Percentiles rank a stretch among this genome's conserved stretches.
These are phyloP conservation scores for Uloborus plumipes DNA, from an alignment of 2,888 invertebrate genomes.

Conservation along the genomic window DNA sequence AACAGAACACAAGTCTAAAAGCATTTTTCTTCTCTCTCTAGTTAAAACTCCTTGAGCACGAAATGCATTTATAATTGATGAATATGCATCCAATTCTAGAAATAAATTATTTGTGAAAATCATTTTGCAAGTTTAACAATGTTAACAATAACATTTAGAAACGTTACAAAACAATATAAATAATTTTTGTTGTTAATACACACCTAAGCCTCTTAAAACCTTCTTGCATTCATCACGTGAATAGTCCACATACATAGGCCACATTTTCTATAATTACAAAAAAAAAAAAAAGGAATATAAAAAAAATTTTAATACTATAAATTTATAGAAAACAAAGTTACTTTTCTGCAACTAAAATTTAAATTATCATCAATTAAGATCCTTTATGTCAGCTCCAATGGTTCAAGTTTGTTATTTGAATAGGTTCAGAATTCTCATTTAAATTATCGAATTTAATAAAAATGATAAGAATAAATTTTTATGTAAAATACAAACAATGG, in stretches of 20 bases:
- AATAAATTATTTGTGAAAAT: neutral
- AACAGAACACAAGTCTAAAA: conserved; percentile 85
- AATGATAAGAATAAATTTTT: too few relatives aligned
- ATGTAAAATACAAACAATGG: too few relatives aligned
- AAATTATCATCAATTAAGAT: too few relatives aligned
- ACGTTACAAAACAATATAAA: too few relatives aligned
- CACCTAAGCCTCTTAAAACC: conserved; percentile 88
- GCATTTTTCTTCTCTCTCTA: conserved; percentile 84
- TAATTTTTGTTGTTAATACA: conserved; percentile 65
- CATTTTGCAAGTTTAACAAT: neutral
- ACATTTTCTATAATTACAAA: conserved; percentile 68
- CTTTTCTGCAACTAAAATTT: too few relatives aligned
- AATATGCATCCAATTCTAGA: conserved; percentile 92
- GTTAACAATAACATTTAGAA: neutral
- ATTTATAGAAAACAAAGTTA: too few relatives aligned
- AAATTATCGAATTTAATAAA: too few relatives aligned
- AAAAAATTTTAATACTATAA: too few relatives aligned
- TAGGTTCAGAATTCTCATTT: too few relatives aligned
- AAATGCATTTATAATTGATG: conserved; percentile 88
- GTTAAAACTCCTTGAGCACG: conserved; percentile 92
- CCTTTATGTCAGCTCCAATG: too few relatives aligned
- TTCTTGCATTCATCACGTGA: conserved; percentile 90
- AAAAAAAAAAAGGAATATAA: neutral
- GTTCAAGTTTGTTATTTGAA: too few relatives aligned
- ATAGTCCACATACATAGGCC: conserved; percentile 85